Base-by-base conservation (phyloP, 2,797 vertebrate genomes). In the Liasis olivaceus region DNA sequence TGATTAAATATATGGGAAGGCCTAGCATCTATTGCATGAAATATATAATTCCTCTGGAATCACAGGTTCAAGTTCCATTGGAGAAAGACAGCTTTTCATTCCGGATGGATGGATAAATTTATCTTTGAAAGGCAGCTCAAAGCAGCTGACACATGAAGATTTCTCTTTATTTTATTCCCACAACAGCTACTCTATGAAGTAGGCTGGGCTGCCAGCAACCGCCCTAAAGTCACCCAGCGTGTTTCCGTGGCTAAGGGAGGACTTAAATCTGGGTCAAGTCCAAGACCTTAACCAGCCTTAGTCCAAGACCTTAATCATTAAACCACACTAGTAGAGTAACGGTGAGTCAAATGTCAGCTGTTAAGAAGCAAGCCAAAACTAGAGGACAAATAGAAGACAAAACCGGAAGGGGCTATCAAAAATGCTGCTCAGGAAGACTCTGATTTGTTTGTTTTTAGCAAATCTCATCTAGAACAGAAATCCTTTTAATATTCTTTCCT, bases 1-100 rank as follows among this genome's bases (percentile, higher is more conserved):
- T 0, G 51, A 56, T 22, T 63, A 15, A 20, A 63, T 72, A n/a
- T 22, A 9, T 0, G 0, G 15, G 92, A 58, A 12, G 2, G 81
- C 89, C 72, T 1, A 1, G 4, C 13, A 5, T 7, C 89, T 22
- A 51, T 1, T 1, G 0, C 42, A 92, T 94, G 8, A 85, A 1
- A 28, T 92, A n/a, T 1, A 86, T 86, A 0, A 47, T 92, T 88
- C 88, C 85, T 85, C 36, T 89, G 63, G 62, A 88, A 90, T 85
- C 0, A 8, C 88, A 24, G 91, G 91, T 87, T 51, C 2, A 20
- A 86, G 59, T 88, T 90, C 92, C 87, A 28, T 54, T 92, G 4
- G 42, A 0, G n/a, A 0, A 26, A 64, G 59, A 54, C 3, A 89
- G 4, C 91, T 36, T 66, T 94, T 86, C 66, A 26, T 0, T 93